Evolutionary conservation across 2,113 vertebrate genomes (phyloP).

Genomic region (Apeltes quadracus): DNA sequence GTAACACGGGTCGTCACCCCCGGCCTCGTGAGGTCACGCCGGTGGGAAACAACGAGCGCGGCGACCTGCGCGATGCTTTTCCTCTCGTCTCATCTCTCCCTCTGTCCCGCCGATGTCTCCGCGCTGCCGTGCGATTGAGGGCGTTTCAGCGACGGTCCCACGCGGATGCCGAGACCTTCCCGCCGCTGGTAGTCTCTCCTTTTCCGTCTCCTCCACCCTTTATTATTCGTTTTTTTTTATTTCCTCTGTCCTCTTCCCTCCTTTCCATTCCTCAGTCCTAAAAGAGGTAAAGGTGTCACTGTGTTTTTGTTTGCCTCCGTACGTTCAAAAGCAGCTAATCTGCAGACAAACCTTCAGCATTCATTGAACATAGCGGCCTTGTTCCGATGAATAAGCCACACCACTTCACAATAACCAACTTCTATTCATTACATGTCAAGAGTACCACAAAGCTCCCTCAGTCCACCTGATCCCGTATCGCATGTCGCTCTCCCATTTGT

Average conservation of each 20-base stretch:
- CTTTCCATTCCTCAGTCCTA: constrained; percentile 17
- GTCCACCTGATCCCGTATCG: constrained; percentile 22
- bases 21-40: constrained; percentile 42
- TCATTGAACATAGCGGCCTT: constrained; percentile 10
- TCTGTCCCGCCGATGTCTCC: constrained; percentile 30
- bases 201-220: constrained; percentile 28
- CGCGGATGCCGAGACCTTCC: constrained; percentile 69
- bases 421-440: constrained; percentile 40
- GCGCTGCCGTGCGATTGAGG: constrained; percentile 51
- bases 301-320: constrained; percentile 16
- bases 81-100: constrained; percentile 45
- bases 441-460: constrained; percentile 6
- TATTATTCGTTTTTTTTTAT: constrained; percentile 3
- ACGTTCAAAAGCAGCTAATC: constrained; percentile 16
- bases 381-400: constrained; percentile 25
- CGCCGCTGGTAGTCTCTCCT: constrained; percentile 64
- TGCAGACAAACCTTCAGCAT: not conserved
- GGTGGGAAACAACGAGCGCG: constrained; percentile 14
- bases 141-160: constrained; percentile 55
- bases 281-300: constrained; percentile 11
- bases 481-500: constrained; percentile 49
- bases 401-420: constrained; percentile 45
- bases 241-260: constrained; percentile 24
- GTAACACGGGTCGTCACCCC: not conserved
- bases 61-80: constrained; percentile 47